These are phyloP conservation scores for Harpagoxenus sublaevis DNA, from an alignment of 2,888 invertebrate genomes.

Conservation along the genomic window DNA sequence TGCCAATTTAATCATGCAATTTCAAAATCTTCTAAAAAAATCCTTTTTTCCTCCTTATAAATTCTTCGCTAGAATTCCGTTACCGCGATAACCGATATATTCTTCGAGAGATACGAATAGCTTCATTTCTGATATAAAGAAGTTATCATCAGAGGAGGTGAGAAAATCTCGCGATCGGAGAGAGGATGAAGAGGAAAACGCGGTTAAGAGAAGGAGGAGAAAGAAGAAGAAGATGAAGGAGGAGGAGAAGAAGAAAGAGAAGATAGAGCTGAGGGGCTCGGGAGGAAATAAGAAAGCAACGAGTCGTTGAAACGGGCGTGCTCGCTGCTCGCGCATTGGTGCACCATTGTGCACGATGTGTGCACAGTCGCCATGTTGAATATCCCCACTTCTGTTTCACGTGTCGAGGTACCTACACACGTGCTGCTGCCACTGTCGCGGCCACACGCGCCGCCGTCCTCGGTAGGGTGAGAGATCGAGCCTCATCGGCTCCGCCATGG, in stretches of 20 bases:
- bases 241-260: slow-evolving; percentile 42
- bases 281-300: slow-evolving; percentile 63
- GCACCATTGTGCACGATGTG: slow-evolving; percentile 80
- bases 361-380: slow-evolving; percentile 85
- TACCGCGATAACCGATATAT: slow-evolving; percentile 21
- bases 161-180: slow-evolving; percentile 36
- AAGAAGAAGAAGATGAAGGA: slow-evolving; percentile 25
- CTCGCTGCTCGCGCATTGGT: slow-evolving; percentile 85
- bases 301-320: slow-evolving; percentile 79
- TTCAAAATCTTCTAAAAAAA: not conserved
- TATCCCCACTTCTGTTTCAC: slow-evolving; percentile 78
- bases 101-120: slow-evolving; percentile 4
- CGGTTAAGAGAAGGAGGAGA: slow-evolving; percentile 20
- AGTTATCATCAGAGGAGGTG: slow-evolving; percentile 40
- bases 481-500: slow-evolving; percentile 64
- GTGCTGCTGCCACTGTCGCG: slow-evolving; percentile 67
- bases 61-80: not conserved
- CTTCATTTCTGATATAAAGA: slow-evolving; percentile 39
- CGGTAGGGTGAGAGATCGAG: slow-evolving; percentile 74
- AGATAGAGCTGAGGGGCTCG: slow-evolving; percentile 25
- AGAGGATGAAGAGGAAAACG: slow-evolving; percentile 5
- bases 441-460: slow-evolving; percentile 68
- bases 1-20: not conserved
- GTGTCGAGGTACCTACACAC: slow-evolving; percentile 81
- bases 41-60: not conserved